Percentiles rank a stretch among this genome's conserved stretches.
Evolutionary conservation across 2,888 invertebrate genomes (phyloP).

Genomic region (Philhelius pedissequus): DNA sequence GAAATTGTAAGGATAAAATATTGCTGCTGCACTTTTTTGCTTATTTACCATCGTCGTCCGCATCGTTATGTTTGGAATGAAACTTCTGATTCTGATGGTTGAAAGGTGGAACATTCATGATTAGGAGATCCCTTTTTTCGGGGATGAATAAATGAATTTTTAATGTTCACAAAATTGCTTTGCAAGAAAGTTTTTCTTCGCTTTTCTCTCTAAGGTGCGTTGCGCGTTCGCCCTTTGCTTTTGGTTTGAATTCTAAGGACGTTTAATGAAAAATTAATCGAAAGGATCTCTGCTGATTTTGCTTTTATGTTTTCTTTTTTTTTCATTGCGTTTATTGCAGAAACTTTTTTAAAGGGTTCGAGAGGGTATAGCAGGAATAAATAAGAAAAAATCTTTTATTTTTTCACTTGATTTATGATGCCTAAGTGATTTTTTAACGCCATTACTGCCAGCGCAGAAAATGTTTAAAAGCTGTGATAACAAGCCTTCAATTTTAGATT

Average conservation of each 20-base stretch:
- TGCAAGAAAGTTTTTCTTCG: constrained; percentile 31
- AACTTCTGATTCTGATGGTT: no score
- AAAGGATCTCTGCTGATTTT: constrained; percentile 16
- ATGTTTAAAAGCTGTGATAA: constrained; percentile 6
- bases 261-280: constrained; percentile 26
- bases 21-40: neutral
- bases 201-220: constrained; percentile 1
- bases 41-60: neutral
- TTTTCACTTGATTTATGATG: constrained; percentile 52
- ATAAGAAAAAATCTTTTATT: constrained; percentile 30
- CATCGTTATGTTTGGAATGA: neutral
- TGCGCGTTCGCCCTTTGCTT: neutral
- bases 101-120: constrained; percentile 16
- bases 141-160: constrained; percentile 53
- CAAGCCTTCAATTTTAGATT: neutral
- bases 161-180: constrained; percentile 49
- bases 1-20: neutral
- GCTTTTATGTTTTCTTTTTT: neutral
- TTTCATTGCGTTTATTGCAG: constrained; percentile 7
- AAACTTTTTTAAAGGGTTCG: neutral
- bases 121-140: constrained; percentile 30
- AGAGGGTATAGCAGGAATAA: constrained; percentile 2
- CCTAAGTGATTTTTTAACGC: constrained; percentile 42
- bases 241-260: neutral
- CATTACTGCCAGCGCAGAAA: constrained; percentile 1